Percentiles rank a stretch among this genome's conserved stretches.
Evolutionary conservation across 1,140 invertebrate species (phyloP).

Genomic region (Pseudomyrmex pallidus): DNA sequence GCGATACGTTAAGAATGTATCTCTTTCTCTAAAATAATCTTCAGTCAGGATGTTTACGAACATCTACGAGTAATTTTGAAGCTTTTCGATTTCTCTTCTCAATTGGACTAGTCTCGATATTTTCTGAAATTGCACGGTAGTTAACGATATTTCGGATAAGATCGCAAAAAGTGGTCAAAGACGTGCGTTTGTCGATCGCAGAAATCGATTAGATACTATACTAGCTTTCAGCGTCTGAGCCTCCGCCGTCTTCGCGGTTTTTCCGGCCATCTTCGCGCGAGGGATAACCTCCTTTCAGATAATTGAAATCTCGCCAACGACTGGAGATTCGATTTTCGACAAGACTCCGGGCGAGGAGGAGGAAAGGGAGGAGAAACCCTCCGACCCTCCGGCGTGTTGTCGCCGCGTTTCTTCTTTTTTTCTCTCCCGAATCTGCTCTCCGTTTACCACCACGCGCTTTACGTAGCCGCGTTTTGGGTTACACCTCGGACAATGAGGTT

Average conservation of each 20-base stretch:
- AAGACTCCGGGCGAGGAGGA: conserved; percentile 1
- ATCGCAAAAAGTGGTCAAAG: neutral
- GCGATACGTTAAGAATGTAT: neutral
- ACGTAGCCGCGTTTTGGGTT: conserved; percentile 55
- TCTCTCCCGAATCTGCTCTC: neutral
- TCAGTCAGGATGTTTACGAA: too few relatives aligned
- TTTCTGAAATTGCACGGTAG: too few relatives aligned
- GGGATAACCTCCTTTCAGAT: conserved; percentile 1
- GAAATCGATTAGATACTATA: neutral
- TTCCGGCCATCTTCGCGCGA: neutral
- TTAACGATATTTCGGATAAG: too few relatives aligned
- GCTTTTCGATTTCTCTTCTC: too few relatives aligned
- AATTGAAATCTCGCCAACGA: conserved; percentile 39
- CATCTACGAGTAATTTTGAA: too few relatives aligned
- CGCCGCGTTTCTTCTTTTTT: neutral
- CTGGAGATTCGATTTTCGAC: conserved; percentile 46
- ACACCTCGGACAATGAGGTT: conserved; percentile 57
- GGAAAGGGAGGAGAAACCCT: neutral
- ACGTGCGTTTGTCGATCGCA: neutral
- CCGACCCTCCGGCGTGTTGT: conserved; percentile 8
- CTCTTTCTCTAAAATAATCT: neutral
- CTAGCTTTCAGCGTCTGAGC: neutral
- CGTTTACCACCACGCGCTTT: conserved; percentile 44
- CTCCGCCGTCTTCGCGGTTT: neutral
- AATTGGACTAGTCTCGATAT: too few relatives aligned